Base-by-base conservation (phyloP, 2,888 invertebrate genomes). In the Parelbella ahira region DNA sequence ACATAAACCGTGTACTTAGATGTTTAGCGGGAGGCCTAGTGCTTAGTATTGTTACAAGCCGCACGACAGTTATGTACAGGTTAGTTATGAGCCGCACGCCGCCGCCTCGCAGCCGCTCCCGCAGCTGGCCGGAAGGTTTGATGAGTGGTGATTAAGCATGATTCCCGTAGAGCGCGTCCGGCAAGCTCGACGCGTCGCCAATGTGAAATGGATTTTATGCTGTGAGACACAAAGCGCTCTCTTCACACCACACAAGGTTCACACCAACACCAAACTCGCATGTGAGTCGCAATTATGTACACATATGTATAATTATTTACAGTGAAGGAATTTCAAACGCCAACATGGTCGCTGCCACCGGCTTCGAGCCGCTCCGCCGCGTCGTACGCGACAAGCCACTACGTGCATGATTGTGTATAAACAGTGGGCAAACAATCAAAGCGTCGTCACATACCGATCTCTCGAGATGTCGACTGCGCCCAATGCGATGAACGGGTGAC, bases 231-330 rank as follows among this genome's bases (percentile, higher is more conserved):
- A 52, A 69, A 68, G 68, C 66, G 47, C 44, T 54, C 38, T 33
- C 47, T 59, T 62, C 58, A 67, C 64, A 66, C 60, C 61, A 63
- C 67, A 63, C 60, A 54, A 39, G 24, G 36, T 46, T 53, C 34
- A 58, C 63, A 67, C 69, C 69, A 47, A 59, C 63, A 67, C 69
- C 57, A 47, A n/a, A n/a, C n/a, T n/a, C n/a, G n/a, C n/a, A n/a
- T n/a, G n/a, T n/a, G 7, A 19, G 37, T 44, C 46, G 39, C 45
- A 45, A 48, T 43, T 56, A 58, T 58, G 29, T 59, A 56, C 54
- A 59, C 49, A 29, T 45, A 37, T 45, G 8, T 39, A 28, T 46
- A 34, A 27, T 32, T 41, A 46, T 42, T 23, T 44, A 45, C 45
- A 50, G 20, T 18, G 9, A 25, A 33, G 7, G 20, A 15, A 24